Conservation (phyloP, 2,113 vertebrate species). For the Aptenodytes forsteri region DNA sequence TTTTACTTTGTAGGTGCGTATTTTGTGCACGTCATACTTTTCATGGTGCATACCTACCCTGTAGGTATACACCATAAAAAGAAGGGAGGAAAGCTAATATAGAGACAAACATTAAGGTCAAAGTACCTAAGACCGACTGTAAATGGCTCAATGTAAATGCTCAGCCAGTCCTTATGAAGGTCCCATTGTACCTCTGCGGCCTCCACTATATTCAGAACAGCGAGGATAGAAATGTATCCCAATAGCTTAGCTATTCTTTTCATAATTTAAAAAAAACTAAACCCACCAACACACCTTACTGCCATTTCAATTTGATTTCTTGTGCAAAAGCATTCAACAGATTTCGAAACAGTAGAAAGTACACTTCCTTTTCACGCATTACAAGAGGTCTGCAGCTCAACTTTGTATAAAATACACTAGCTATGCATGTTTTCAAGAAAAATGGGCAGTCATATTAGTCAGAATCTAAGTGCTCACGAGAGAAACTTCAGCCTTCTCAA, state of each 20-base stretch:
- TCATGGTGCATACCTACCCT: neutral
- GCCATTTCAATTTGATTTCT: neutral
- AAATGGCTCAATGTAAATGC: neutral
- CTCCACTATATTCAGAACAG: neutral
- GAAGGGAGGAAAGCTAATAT: neutral
- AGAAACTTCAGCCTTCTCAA: neutral
- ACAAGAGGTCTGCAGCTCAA: neutral
- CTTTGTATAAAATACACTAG: neutral
- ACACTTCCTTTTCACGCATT: neutral
- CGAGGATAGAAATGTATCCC: neutral
- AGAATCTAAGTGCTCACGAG: neutral
- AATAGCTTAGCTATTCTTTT: neutral
- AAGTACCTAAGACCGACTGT: neutral
- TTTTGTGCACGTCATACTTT: neutral
- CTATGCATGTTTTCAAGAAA: neutral
- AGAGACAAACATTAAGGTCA: neutral
- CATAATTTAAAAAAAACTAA: neutral
- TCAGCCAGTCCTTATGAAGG: neutral
- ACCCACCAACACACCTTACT: neutral
- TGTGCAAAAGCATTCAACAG: neutral
- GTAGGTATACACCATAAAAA: neutral
- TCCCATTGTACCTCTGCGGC: neutral
- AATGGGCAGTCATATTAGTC: neutral
- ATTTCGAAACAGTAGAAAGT: neutral
- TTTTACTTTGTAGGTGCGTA: neutral